A percentile compares a stretch with the other conserved stretches of the same genome.
These are phyloP conservation scores for Parelbella ahira DNA, from an alignment of 2,888 invertebrate genomes.

Conservation along the genomic window DNA sequence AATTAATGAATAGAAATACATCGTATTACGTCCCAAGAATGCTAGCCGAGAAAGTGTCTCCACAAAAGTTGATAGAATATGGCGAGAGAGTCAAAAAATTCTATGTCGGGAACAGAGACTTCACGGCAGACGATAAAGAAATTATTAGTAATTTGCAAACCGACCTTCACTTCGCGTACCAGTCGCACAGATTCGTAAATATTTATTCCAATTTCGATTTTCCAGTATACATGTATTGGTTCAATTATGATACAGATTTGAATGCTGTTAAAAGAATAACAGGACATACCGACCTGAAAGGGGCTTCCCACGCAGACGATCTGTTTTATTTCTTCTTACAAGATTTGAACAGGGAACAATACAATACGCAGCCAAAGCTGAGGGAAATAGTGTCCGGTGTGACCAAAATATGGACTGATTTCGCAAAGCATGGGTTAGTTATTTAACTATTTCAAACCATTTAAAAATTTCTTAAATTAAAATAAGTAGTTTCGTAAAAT, in stretches of 20 bases:
- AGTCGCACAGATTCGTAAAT: constrained; percentile 11
- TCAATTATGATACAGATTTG: constrained; percentile 48
- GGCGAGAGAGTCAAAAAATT: constrained; percentile 46
- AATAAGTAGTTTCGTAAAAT: too few relatives aligned
- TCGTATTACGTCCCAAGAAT: constrained; percentile 47
- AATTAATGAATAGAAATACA: constrained; percentile 41
- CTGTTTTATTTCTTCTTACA: constrained; percentile 66
- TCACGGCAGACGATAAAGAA: constrained; percentile 35
- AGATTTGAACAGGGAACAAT: constrained; percentile 35
- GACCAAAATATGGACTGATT: constrained; percentile 59
- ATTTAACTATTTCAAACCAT: too few relatives aligned
- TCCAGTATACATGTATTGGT: constrained; percentile 46
- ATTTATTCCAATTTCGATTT: constrained; percentile 14
- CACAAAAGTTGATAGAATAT: constrained; percentile 38
- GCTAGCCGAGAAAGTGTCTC: constrained; percentile 37
- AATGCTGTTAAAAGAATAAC: constrained; percentile 45
- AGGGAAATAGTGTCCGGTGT: constrained; percentile 44
- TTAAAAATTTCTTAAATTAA: too few relatives aligned
- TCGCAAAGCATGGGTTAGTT: constrained; percentile 57
- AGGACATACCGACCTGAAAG: constrained; percentile 40
- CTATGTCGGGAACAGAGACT: constrained; percentile 43
- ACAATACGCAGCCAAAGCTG: constrained; percentile 37
- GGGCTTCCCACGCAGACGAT: constrained; percentile 71
- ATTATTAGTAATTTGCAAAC: constrained; percentile 41
- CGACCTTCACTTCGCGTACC: constrained; percentile 43